Evolutionary conservation across 1,140 invertebrate genomes (phyloP).

Genomic region (Vanessa atalanta): DNA sequence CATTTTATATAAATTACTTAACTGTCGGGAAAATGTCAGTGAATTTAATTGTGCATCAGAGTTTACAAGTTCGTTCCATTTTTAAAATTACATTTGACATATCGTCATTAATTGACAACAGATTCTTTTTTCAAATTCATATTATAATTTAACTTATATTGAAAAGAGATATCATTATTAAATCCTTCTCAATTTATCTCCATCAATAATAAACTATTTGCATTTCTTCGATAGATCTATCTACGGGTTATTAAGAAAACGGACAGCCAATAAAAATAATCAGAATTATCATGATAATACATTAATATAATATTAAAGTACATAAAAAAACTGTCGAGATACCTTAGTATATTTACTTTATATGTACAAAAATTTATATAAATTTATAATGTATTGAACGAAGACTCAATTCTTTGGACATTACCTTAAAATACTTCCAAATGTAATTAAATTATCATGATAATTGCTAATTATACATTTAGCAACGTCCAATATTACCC

Average conservation of each 20-base stretch:
- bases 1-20: background rate
- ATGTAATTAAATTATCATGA: background rate
- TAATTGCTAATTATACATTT: constrained; percentile 7
- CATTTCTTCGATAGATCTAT: background rate
- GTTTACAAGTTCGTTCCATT: background rate
- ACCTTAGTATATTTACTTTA: too few species aligned
- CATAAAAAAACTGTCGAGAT: too few species aligned
- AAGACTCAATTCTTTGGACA: background rate
- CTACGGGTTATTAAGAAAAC: background rate
- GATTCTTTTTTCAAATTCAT: too few species aligned
- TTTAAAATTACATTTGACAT: background rate
- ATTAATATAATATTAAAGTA: background rate
- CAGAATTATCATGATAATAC: background rate
- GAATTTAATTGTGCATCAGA: too few species aligned
- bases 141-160: background rate
- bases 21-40: background rate
- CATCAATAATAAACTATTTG: background rate
- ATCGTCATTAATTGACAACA: too few species aligned
- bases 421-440: background rate
- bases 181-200: background rate
- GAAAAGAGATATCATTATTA: background rate
- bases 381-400: too few species aligned
- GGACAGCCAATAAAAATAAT: background rate
- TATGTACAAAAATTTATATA: too few species aligned
- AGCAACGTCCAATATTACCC: constrained; percentile 79